Evolutionary conservation across 2,888 invertebrate genomes (phyloP).

Genomic region (Phyllotreta striolata): DNA sequence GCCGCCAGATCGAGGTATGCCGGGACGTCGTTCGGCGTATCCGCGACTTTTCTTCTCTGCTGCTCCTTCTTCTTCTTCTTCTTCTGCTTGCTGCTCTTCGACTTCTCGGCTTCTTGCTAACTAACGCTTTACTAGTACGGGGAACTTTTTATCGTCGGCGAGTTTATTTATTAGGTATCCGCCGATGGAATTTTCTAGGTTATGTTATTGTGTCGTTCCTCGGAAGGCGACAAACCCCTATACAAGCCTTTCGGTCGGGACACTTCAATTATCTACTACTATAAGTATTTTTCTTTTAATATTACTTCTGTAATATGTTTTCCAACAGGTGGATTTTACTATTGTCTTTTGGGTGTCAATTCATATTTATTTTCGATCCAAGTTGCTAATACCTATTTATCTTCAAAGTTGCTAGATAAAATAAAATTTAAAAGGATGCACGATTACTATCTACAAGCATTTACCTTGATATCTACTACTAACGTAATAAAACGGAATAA

Average conservation of each 20-base stretch:
- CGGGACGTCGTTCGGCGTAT: slow-evolving; percentile 33
- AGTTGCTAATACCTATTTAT: no score
- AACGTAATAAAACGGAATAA: no score
- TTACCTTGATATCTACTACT: no score
- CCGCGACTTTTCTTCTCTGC: slow-evolving; percentile 34
- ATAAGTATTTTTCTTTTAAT: no score
- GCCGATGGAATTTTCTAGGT: slow-evolving; percentile 37
- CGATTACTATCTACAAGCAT: no score
- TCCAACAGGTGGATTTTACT: no score
- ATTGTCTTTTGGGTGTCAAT: no score
- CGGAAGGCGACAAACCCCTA: slow-evolving; percentile 33
- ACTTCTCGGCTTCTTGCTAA: slow-evolving; percentile 32
- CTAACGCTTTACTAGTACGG: slow-evolving; percentile 40
- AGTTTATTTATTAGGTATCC: slow-evolving; percentile 41
- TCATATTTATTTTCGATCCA: slow-evolving; percentile 5
- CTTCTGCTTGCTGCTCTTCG: no score
- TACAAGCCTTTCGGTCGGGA: slow-evolving; percentile 14
- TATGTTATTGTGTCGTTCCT: slow-evolving; percentile 36
- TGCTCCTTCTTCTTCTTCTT: no score
- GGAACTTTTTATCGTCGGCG: slow-evolving; percentile 38
- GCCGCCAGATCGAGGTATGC: slow-evolving; percentile 55
- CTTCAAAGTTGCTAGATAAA: no score
- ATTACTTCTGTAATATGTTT: no score
- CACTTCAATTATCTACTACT: slow-evolving; percentile 1
- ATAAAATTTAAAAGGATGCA: no score